Conservation (phyloP, 2,797 vertebrate genomes). For the Harpagifer antarcticus region DNA sequence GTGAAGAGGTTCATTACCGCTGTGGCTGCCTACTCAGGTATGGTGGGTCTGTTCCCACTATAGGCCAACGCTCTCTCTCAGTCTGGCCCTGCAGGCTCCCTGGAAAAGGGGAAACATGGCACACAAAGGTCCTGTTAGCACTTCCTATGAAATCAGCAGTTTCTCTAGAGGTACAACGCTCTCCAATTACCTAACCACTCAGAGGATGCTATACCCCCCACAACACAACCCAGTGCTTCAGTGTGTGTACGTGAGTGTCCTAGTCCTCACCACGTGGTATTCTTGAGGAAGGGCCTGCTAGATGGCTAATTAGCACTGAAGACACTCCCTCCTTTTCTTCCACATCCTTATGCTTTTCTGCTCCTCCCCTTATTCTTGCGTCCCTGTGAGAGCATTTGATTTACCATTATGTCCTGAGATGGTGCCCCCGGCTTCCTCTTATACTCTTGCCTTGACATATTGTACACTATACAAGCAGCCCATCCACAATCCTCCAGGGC, state of each 20-base stretch:
- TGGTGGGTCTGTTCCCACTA: slow-evolving; percentile 97
- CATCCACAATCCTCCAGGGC: slow-evolving; percentile 35
- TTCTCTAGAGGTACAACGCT: slow-evolving; percentile 98
- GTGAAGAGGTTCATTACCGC: slow-evolving; percentile 99
- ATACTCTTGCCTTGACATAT: slow-evolving; percentile 61
- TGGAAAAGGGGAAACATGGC: slow-evolving; percentile 99
- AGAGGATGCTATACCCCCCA: slow-evolving; percentile 85
- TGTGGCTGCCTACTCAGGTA: slow-evolving; percentile 92
- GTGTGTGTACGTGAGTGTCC: slow-evolving; percentile 60
- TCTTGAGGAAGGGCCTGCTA: slow-evolving; percentile 90
- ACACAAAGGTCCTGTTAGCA: slow-evolving; percentile 99
- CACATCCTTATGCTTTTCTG: slow-evolving; percentile 92
- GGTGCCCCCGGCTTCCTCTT: slow-evolving; percentile 64
- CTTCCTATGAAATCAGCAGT: slow-evolving; percentile 99
- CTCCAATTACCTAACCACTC: slow-evolving; percentile 98
- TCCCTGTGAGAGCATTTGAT: slow-evolving; percentile 74
- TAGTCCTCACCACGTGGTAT: slow-evolving; percentile 87
- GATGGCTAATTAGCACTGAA: slow-evolving; percentile 99
- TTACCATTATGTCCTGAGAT: slow-evolving; percentile 67
- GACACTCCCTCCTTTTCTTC: slow-evolving; percentile 83
- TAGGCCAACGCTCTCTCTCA: slow-evolving; percentile 86
- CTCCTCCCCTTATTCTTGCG: slow-evolving; percentile 76
- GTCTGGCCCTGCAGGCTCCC: slow-evolving; percentile 87
- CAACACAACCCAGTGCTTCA: slow-evolving; percentile 65
- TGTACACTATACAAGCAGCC: slow-evolving; percentile 56